phyloP scores from a whole-genome alignment of 2,888 invertebrate genomes.

The Atrina japonica region DNA sequence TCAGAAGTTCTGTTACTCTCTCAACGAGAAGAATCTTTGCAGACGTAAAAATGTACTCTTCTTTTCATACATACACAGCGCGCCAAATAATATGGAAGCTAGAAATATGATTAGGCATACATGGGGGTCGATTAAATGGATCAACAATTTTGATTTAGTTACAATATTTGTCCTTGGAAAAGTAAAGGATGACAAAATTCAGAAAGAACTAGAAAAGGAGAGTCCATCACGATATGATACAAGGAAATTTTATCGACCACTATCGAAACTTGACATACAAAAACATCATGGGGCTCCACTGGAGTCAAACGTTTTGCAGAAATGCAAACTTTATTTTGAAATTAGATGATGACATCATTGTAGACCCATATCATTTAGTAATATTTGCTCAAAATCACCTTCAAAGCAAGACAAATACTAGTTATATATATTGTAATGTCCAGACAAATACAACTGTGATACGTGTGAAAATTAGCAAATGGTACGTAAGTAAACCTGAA shows the following conservation, averaged over 20 bases:
- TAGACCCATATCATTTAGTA: slow-evolving; percentile 83
- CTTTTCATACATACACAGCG: neutral
- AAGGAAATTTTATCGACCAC: slow-evolving; percentile 68
- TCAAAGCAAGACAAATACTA: neutral
- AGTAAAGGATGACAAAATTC: neutral
- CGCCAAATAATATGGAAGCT: neutral
- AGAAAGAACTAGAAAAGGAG: slow-evolving; percentile 39
- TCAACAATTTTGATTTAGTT: neutral
- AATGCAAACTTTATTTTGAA: slow-evolving; percentile 71
- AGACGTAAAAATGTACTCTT: neutral
- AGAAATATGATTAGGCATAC: neutral
- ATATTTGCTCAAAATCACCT: slow-evolving; percentile 33
- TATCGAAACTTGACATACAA: slow-evolving; percentile 77
- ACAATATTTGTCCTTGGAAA: neutral
- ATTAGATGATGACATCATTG: slow-evolving; percentile 76
- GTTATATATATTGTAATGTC: slow-evolving; percentile 53
- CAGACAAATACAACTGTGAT: slow-evolving; percentile 28
- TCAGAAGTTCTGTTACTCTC: neutral
- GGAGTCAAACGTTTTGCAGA: slow-evolving; percentile 69
- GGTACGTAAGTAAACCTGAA: slow-evolving; percentile 49
- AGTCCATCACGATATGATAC: slow-evolving; percentile 52
- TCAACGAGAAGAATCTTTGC: neutral
- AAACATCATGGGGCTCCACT: slow-evolving; percentile 67
- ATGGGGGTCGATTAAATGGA: neutral
- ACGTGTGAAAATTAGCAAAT: slow-evolving; percentile 40